Conservation (phyloP, 1,140 invertebrate genomes). For the Zaprionus nigranus region DNA sequence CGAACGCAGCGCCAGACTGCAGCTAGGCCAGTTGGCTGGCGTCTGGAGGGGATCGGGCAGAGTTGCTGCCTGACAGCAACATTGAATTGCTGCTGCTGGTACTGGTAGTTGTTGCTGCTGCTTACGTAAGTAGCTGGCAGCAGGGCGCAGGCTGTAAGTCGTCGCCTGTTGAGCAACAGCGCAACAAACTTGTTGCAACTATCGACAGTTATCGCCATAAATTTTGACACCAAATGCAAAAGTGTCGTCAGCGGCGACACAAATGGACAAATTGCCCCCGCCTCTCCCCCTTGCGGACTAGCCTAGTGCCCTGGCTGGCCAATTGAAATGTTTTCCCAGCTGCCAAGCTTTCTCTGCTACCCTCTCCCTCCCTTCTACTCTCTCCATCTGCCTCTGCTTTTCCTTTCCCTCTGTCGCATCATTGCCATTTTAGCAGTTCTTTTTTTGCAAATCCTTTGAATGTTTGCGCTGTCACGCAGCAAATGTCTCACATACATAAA, state of each 20-base stretch:
- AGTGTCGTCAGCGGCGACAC: constrained; percentile 51
- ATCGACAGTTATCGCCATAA: constrained; percentile 84
- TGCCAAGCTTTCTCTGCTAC: constrained; percentile 2
- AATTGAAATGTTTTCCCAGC: constrained; percentile 40
- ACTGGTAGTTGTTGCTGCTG: constrained; percentile 36
- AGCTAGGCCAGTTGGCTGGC: constrained; percentile 10
- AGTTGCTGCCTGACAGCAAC: constrained; percentile 64
- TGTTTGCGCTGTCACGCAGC: constrained; percentile 77
- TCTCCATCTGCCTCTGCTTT: not conserved
- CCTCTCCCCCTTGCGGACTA: not conserved
- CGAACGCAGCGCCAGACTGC: constrained; percentile 17
- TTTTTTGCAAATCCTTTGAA: constrained; percentile 77
- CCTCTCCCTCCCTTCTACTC: not conserved
- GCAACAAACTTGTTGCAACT: constrained; percentile 64
- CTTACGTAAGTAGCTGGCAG: constrained; percentile 73
- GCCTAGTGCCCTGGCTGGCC: not conserved
- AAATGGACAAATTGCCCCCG: constrained; percentile 72
- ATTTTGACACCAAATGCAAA: constrained; percentile 82
- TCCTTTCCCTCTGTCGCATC: constrained; percentile 6
- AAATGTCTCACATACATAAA: constrained; percentile 36
- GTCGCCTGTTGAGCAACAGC: constrained; percentile 76
- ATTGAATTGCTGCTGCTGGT: constrained; percentile 62
- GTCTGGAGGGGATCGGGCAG: constrained; percentile 39
- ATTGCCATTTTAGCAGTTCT: constrained; percentile 19
- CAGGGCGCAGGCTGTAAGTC: constrained; percentile 49